Evolutionary conservation across 2,113 vertebrate genomes (phyloP), one percentile per base, ranked within the genome.

Genomic region (Butorides virescens): DNA sequence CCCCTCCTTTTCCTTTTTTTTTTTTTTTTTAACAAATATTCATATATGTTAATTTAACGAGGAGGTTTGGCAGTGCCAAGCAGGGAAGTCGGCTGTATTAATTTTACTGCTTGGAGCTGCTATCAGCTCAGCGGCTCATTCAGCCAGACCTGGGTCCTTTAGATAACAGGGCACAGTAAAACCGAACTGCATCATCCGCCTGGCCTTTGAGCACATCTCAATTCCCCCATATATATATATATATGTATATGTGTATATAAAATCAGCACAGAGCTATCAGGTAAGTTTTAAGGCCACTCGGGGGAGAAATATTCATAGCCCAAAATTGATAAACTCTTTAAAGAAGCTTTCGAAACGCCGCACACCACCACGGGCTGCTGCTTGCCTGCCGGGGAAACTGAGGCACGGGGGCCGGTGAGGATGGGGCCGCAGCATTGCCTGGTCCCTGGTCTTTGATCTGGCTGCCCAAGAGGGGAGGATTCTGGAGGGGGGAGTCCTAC

Each of bases 101-200:
- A 96, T 96, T 92, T 90, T 87, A 42, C 92, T 90, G 86, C 93
- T 94, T 11, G 4, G 95, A 92, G 91, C 79, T 10, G 9, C 95
- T 63, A 20, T 86, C 95, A 68, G 91, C 84, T 89, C 84, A 7
- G 47, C 7, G 2, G 76, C 89, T 85, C 39, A 0, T 58, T 88
- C 93, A 92, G 70, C 75, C 61, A 77, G 65, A 50, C 65, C 92
- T 96, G 82, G 55, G 74, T 80, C 86, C 74, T 67, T 77, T 6
- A 93, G 95, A 96, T 93, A 91, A 94, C 15, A 1, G 78, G 71
- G 53, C 78, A 65, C 58, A 49, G 87, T 11, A 53, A 94, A 94
- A 84, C 56, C 86, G 13, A 36, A 47, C 73, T 39, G 47, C 77
- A n/a, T 3, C 62, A 18, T 42, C 88, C 30, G 23, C 81, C 70